Conservation (phyloP, 2,888 invertebrate species). For the Alviniconcha strummeri region DNA sequence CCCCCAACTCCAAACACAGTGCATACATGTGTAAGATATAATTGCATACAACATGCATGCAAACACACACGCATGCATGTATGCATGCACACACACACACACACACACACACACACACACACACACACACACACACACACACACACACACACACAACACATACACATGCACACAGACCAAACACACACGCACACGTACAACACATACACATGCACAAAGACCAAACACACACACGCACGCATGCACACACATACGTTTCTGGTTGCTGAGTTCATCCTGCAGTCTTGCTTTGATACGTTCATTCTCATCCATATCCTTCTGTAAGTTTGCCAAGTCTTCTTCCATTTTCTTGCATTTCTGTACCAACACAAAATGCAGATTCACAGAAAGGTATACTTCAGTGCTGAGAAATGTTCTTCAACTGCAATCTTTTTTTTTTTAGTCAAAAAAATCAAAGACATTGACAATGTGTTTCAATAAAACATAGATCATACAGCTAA, state of each 20-base stretch:
- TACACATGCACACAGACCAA: not conserved
- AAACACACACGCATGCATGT: conserved; percentile 40
- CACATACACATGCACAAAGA: not conserved
- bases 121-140: not conserved
- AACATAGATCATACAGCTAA: too few relatives aligned
- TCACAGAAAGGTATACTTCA: not conserved
- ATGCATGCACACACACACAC: not conserved
- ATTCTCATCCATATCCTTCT: conserved; percentile 57
- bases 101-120: not conserved
- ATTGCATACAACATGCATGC: not conserved
- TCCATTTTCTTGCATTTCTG: conserved; percentile 52
- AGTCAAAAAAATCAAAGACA: too few relatives aligned
- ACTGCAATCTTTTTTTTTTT: too few relatives aligned
- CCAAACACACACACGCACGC: not conserved
- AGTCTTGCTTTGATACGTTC: conserved; percentile 50
- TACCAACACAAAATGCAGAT: not conserved
- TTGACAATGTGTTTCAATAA: too few relatives aligned
- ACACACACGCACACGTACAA: conserved; percentile 2
- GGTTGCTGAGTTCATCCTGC: conserved; percentile 45
- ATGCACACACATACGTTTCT: conserved; percentile 54
- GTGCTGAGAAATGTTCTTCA: too few relatives aligned
- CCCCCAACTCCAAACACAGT: too few relatives aligned
- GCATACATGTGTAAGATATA: not conserved
- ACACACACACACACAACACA: conserved; percentile 48
- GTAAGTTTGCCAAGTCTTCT: conserved; percentile 52